phyloP scores from a whole-genome alignment of 2,888 invertebrate species.

The Limnephilus lunatus region DNA sequence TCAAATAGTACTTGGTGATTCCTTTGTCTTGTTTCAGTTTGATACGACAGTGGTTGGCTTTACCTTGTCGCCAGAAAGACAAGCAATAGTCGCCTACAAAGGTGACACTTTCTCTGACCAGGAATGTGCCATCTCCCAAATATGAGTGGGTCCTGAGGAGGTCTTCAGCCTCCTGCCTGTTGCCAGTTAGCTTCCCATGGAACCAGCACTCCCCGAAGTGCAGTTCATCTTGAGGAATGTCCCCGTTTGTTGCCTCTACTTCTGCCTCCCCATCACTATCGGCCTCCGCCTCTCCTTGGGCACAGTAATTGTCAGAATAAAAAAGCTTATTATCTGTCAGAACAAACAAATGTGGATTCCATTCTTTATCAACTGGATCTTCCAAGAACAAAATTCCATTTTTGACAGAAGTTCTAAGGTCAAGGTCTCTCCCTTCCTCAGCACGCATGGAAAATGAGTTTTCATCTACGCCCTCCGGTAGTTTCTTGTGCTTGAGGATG shows the following conservation, averaged over 20 bases:
- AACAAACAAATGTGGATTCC: conserved; percentile 96
- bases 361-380: conserved; percentile 92
- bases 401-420: conserved; percentile 89
- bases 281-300: conserved; percentile 76
- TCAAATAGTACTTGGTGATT: conserved; percentile 92
- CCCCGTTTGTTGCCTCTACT: conserved; percentile 78
- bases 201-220: conserved; percentile 97
- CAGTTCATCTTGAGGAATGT: conserved; percentile 89
- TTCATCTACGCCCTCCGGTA: conserved; percentile 92
- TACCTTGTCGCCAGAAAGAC: conserved; percentile 94
- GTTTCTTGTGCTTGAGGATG: conserved; percentile 93
- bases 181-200: conserved; percentile 90
- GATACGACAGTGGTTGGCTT: conserved; percentile 95
- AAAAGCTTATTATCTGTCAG: conserved; percentile 92
- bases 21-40: conserved; percentile 93
- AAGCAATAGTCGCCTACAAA: conserved; percentile 97
- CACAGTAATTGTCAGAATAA: conserved; percentile 85
- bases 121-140: conserved; percentile 93
- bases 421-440: conserved; percentile 85
- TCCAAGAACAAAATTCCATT: conserved; percentile 93
- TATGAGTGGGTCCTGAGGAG: conserved; percentile 86
- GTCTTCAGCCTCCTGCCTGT: conserved; percentile 88
- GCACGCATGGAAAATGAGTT: conserved; percentile 77
- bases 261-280: conserved; percentile 80
- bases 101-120: conserved; percentile 95